Evolutionary conservation across 2,113 vertebrate species (phyloP).

Genomic region (Bos indicus): DNA sequence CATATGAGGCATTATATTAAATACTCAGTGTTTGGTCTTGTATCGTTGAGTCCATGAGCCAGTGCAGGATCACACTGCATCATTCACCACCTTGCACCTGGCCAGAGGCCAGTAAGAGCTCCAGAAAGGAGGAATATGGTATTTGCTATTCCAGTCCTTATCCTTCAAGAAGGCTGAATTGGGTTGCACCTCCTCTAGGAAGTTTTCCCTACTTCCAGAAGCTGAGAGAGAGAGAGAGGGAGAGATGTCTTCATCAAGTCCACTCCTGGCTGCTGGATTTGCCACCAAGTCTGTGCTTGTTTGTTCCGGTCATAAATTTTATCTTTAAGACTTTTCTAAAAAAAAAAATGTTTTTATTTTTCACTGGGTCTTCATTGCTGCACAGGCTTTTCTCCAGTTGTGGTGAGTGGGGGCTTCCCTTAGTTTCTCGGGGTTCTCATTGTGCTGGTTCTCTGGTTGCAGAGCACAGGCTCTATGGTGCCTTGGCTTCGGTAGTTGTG

Average conservation of each 20-base stretch:
- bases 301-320: not conserved
- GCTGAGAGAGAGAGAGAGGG: fast-evolving
- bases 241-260: not conserved
- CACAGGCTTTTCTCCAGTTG: not conserved
- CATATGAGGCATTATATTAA: not conserved
- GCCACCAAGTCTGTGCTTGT: not conserved
- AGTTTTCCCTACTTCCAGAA: not conserved
- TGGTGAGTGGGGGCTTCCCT: not conserved
- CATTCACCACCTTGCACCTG: not conserved
- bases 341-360: not conserved
- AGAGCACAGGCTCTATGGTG: fast-evolving
- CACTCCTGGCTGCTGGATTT: not conserved
- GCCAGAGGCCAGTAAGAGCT: not conserved
- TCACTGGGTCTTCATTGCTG: not conserved
- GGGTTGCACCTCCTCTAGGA: not conserved
- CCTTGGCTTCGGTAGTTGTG: not conserved
- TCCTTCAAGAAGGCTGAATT: not conserved
- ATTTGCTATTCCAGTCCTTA: not conserved
- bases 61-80: not conserved
- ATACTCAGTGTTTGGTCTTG: not conserved
- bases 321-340: not conserved
- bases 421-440: not conserved
- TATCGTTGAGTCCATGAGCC: too few species aligned
- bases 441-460: not conserved
- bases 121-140: not conserved